These are phyloP conservation scores for Mnemiopsis leidyi DNA, from an alignment of 37 sponge, comb jelly and placozoan species.

Conservation along the genomic window DNA sequence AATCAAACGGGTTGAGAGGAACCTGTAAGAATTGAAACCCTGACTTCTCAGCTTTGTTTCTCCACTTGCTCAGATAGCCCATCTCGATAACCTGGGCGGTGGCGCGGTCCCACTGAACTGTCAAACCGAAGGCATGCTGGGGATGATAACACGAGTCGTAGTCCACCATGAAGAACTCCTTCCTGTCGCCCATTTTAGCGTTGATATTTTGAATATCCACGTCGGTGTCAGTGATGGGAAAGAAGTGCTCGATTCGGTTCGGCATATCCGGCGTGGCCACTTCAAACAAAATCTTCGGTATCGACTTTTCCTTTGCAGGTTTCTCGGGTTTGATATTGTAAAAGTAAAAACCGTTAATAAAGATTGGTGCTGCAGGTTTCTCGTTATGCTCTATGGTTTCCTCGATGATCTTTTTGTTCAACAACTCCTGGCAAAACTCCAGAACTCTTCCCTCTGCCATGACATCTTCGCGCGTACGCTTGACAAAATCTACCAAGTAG, in stretches of 20 bases:
- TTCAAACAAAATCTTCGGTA: background rate
- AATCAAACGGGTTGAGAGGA: constrained; percentile 28
- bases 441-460: background rate
- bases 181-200: background rate
- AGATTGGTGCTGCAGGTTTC: background rate
- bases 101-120: constrained; percentile 50
- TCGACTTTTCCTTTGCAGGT: background rate
- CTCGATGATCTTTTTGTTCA: constrained; percentile 9
- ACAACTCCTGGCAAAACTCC: constrained; percentile 32
- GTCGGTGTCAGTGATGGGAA: background rate
- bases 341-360: constrained; percentile 44
- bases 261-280: constrained; percentile 45
- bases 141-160: constrained; percentile 47
- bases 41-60: constrained; percentile 15
- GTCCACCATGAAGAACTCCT: constrained; percentile 27
- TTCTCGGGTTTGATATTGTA: constrained; percentile 27
- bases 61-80: constrained; percentile 3
- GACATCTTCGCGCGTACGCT: background rate
- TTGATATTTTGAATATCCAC: constrained; percentile 5
- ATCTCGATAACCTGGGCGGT: constrained; percentile 42
- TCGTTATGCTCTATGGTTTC: background rate
- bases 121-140: constrained; percentile 39
- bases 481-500: constrained; percentile 1
- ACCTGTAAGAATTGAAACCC: constrained; percentile 43
- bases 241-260: background rate